phyloP scores from a whole-genome alignment of 92 coral and sea anemone genomes.

The Zoanthus sociatus region DNA sequence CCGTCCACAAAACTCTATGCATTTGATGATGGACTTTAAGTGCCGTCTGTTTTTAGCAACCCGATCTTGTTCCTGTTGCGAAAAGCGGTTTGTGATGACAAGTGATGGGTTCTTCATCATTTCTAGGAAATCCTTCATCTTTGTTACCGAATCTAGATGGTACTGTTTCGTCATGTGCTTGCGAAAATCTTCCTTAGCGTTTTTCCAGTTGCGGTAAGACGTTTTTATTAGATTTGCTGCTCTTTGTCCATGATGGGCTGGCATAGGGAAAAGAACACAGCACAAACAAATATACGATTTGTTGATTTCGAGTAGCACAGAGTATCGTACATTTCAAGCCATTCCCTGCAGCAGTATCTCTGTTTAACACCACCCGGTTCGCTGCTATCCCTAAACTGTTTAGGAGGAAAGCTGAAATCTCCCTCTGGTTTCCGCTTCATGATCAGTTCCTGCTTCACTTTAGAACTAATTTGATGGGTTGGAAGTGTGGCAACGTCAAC shows the following conservation, averaged over 20 bases:
- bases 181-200: not conserved
- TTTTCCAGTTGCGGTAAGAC: not conserved
- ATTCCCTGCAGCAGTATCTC: slow-evolving; percentile 60
- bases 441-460: not conserved
- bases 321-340: slow-evolving; percentile 65
- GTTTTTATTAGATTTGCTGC: not conserved
- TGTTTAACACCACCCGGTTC: slow-evolving; percentile 62
- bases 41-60: not conserved
- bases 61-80: not conserved
- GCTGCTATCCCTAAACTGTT: slow-evolving; percentile 57
- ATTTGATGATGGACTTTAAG: not conserved
- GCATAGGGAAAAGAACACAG: slow-evolving; percentile 63
- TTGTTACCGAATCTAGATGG: not conserved
- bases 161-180: slow-evolving; percentile 7
- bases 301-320: slow-evolving; percentile 65
- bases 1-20: not conserved
- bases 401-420: slow-evolving; percentile 55
- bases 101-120: not conserved
- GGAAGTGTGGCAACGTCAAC: not conserved
- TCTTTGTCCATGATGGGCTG: slow-evolving; percentile 62
- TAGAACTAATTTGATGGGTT: not conserved
- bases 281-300: slow-evolving; percentile 60
- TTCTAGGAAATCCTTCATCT: not conserved
- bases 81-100: not conserved
- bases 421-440: slow-evolving; percentile 53